Evolutionary conservation across 2,888 invertebrate genomes (phyloP), one percentile per base, ranked within the genome.

Genomic region (Thymelicus lineola): DNA sequence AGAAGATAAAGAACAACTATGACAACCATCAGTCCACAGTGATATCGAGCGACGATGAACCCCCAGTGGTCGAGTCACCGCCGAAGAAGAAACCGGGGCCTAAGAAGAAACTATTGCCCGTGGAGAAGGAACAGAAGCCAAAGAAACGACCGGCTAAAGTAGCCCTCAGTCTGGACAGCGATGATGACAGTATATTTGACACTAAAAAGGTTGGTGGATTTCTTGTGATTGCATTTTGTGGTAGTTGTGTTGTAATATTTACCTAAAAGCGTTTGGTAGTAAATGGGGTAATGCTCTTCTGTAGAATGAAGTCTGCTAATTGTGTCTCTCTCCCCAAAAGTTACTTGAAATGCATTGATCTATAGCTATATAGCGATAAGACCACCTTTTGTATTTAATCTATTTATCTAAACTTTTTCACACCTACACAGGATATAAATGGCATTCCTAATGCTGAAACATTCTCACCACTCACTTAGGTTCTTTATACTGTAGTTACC

Each of bases 101-200:
- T 0, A 92, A 91, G 74, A 80, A 84, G 73, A 92, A 91, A 71
- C 81, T 88, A 0, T 77, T 86, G 79, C 84, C 83, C 17, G 61
- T 76, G 0, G 87, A 84, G 42, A 82, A 81, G 48, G 77, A 80
- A 20, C 85, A 85, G 66, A 91, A 90, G 57, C 84, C 90, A 0
- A 92, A 90, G 82, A 93, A 93, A 75, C 82, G 93, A 71, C 88
- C 90, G 0, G 84, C 85, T 0, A 91, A 89, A 71, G 84, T 79
- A 0, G 75, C 87, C 62, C 55, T 89, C 7, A 90, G 87, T 50
- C 75, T 82, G 3, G 90, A 90, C 36, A 87, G 87, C 12, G 94
- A 94, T 63, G 92, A 94, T 71, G 93, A 92, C 67, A 91, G 90
- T 77, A 91, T 92, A 87, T 94, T 94, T 85, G 89, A 91, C 72